Evolutionary conservation across 2,113 vertebrate genomes (phyloP).

Genomic region (Bufo bufo): DNA sequence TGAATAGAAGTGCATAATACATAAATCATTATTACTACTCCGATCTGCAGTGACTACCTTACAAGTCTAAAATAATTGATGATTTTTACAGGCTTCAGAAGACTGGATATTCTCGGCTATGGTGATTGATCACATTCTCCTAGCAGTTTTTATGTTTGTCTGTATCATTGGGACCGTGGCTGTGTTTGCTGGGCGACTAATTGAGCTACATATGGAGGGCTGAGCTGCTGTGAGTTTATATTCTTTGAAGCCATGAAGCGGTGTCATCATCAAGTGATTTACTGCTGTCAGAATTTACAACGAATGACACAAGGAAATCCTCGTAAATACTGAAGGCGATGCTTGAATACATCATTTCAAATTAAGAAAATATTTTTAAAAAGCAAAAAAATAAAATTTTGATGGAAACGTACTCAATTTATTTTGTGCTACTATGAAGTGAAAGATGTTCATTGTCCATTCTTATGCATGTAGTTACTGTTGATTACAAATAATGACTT

Average conservation of each 20-base stretch:
- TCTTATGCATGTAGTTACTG: neutral
- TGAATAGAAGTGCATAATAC: too few relatives aligned
- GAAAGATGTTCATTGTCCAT: neutral
- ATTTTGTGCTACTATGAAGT: neutral
- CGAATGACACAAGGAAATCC: neutral
- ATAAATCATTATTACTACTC: too few relatives aligned
- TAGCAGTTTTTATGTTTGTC: conserved; percentile 94
- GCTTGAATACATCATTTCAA: neutral
- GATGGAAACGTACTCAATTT: neutral
- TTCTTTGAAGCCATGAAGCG: neutral
- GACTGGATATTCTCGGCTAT: conserved; percentile 99
- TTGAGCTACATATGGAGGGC: conserved; percentile 88
- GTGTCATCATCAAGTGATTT: neutral
- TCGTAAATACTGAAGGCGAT: neutral
- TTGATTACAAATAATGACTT: neutral
- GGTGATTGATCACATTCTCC: conserved; percentile 96
- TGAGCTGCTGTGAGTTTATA: conserved; percentile 63
- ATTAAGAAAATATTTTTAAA: neutral
- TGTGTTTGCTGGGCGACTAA: conserved; percentile 93
- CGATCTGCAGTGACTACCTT: neutral
- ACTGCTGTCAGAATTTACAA: neutral
- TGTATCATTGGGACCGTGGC: conserved; percentile 91
- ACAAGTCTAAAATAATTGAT: neutral
- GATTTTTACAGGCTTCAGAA: conserved; percentile 82
- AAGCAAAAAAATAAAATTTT: neutral